Base-by-base conservation (phyloP, 2,797 vertebrate species). In the Echeneis naucrates region DNA sequence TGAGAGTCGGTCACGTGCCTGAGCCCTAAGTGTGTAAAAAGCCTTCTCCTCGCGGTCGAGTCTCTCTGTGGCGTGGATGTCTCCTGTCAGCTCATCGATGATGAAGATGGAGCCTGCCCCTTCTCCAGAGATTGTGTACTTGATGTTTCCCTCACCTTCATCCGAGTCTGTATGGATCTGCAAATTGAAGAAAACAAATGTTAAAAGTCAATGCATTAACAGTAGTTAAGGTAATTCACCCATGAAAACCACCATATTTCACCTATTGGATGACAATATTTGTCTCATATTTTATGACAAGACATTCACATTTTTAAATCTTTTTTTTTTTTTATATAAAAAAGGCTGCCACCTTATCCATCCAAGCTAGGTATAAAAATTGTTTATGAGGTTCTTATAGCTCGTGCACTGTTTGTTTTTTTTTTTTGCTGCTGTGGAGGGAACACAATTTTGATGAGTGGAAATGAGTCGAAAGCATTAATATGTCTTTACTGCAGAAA, bases 151-250 rank as follows among this genome's bases (percentile, higher is more conserved):
- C 2, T 99, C 97, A 0, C 97, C 98, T 83, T 97, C 96, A 0
- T 99, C 98, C 0, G 97, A 99, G 90, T 99, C 98, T 0, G 98
- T 99, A 81, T 99, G 98, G 87, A 99, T 99, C 98, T 99, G 94
- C 38, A 70, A 82, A 84, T 68, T 66, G n/a, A n/a, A n/a, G n/a
- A 44, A 63, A 67, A 38, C 1, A 63, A 48, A 44, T 12, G 2
- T 24, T 32, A 17, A 48, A 16, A 13, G 27, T 37, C 24, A 33
- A 21, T 13, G 4, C 47, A 30, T 52, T 27, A 24, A 1, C 14
- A 17, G 26, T 27, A 19, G 16, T 26, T 52, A 52, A 17, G 30
- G 16, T 53, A 27, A 30, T 16, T 19, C 1, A 8, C 9, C 3
- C 17, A 5, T 13, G 5, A 51, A 51, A 51, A 51, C 7, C 24